Evolutionary conservation across 2,797 vertebrate species (phyloP).

Genomic region (Strix occidentalis): DNA sequence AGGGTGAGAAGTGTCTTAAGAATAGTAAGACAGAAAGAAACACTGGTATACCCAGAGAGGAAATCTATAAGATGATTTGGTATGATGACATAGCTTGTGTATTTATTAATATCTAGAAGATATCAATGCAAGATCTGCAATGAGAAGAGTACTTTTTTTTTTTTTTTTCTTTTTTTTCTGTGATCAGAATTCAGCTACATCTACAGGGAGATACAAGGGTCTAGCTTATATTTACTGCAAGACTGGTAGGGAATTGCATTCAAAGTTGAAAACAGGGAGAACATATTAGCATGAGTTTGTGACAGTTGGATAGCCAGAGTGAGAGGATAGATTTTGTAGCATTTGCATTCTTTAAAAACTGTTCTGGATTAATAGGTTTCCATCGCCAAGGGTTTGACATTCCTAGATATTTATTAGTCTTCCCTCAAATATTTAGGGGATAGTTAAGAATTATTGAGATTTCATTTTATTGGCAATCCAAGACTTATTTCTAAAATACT

Average conservation of each 20-base stretch:
- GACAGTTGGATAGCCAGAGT: not conserved
- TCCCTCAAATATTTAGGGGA: not conserved
- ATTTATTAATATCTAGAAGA: not conserved
- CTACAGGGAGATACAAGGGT: not conserved
- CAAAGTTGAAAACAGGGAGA: not conserved
- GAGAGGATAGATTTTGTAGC: not conserved
- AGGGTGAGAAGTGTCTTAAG: not conserved
- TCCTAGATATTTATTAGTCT: conserved; percentile 3
- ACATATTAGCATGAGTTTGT: not conserved
- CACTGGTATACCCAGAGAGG: not conserved
- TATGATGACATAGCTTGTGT: not conserved
- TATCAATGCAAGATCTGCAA: not conserved
- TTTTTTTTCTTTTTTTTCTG: accelerated
- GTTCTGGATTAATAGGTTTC: not conserved
- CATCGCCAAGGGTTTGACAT: not conserved
- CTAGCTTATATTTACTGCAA: not conserved
- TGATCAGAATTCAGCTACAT: not conserved
- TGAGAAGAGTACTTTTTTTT: not conserved
- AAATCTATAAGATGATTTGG: not conserved
- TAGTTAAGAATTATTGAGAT: not conserved
- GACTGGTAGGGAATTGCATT: not conserved
- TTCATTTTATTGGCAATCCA: conserved; percentile 19
- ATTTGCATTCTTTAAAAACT: not conserved
- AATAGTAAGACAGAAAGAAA: not conserved
- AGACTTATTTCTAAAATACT: not conserved